Conservation (phyloP, 2,888 invertebrate genomes). For the Fissipunctia ypsillon region DNA sequence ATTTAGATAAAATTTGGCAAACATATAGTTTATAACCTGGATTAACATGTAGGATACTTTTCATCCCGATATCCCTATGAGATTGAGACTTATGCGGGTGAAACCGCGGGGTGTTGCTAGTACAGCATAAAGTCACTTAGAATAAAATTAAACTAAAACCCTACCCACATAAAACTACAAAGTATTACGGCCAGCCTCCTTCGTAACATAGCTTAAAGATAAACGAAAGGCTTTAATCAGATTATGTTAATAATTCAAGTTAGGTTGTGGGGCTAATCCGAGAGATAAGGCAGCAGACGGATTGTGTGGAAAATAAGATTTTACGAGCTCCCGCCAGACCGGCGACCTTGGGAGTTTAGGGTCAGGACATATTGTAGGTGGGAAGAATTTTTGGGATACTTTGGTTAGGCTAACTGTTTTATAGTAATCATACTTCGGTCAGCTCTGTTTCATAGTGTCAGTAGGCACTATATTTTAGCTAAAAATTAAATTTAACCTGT, state of each 20-base stretch:
- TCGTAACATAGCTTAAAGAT: conserved; percentile 63
- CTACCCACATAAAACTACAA: conserved; percentile 44
- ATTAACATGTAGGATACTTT: too few relatives aligned
- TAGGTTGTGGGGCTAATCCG: conserved; percentile 58
- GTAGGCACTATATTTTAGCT: neutral
- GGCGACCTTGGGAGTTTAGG: conserved; percentile 52
- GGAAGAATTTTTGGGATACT: neutral
- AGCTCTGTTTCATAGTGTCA: neutral
- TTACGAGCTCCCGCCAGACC: conserved; percentile 66
- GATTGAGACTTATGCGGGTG: too few relatives aligned
- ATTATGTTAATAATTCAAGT: conserved; percentile 69
- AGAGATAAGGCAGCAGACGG: conserved; percentile 69
- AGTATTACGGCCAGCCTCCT: conserved; percentile 33
- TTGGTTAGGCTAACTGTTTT: neutral
- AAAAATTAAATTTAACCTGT: neutral
- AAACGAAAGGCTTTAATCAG: conserved; percentile 66
- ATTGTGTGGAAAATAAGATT: conserved; percentile 70
- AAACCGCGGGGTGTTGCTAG: too few relatives aligned
- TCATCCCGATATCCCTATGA: too few relatives aligned
- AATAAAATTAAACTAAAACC: conserved; percentile 24
- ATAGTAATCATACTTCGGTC: neutral
- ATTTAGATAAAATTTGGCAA: too few relatives aligned
- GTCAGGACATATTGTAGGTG: conserved; percentile 4
- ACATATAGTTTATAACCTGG: too few relatives aligned
- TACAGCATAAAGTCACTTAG: too few relatives aligned